Base-by-base conservation (phyloP, 1,140 invertebrate species). In the Marisa cornuarietis region DNA sequence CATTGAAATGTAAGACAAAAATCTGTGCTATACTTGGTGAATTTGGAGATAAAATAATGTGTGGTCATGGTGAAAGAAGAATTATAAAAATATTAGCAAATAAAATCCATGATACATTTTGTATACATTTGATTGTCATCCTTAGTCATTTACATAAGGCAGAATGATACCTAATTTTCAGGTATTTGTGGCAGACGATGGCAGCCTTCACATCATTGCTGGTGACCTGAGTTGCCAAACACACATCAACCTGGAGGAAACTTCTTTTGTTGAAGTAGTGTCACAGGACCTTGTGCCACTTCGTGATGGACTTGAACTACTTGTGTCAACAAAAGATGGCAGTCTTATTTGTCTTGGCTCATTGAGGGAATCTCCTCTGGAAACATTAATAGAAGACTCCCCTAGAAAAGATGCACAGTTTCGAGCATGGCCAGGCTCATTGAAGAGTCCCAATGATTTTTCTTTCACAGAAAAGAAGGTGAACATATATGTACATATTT, bases 291-390 rank as follows among this genome's bases (percentile, higher is more conserved):
- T 89, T 11, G 83, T 87, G 26, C 68, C 71, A 24, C 66, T 82
- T 68, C 83, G 83, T 78, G 82, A 83, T 52, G 88, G 87, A 6
- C 24, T 88, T 24, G 88, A 90, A 80, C 65, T 89, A 22, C 78
- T 90, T 31, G 84, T 89, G 71, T 82, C 89, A 14, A 90, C 87
- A 16, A 87, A 81, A 78, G 89, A 90, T 82, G 89, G 89, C 18
- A 87, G 87, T 73, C 65, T 90, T 9, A 81, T 90, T 51, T 90
- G 88, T 81, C 81, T 89, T 22, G 86, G 87, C 18, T 82, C 79
- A 20, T 84, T 84, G 18, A 71, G 77, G 22, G 84, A 85, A 68
- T 72, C 71, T 0, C 61, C 49, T 42, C 62, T 76, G 66, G 79
- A 81, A 10, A 79, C 83, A n/a, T 73, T 66, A 26, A 80, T 82